These are phyloP conservation scores for Ciconia nigra DNA, from an alignment of 2,797 vertebrate genomes.

Conservation along the genomic window DNA sequence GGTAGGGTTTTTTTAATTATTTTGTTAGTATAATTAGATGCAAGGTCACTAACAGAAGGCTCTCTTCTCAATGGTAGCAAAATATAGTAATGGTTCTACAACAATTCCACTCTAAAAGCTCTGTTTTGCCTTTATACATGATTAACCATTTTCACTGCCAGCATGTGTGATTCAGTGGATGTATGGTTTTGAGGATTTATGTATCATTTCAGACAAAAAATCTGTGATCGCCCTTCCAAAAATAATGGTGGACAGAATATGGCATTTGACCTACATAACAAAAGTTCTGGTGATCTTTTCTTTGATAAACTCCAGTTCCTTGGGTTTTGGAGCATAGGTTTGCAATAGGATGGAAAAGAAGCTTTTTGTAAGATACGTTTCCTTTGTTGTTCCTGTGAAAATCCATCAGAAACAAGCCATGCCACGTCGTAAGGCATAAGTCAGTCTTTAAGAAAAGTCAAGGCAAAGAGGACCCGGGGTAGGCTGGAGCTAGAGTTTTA, in stretches of 20 bases:
- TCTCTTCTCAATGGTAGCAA: background rate
- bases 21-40: background rate
- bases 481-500: background rate
- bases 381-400: background rate
- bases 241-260: background rate
- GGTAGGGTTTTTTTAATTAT: accelerated
- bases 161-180: background rate
- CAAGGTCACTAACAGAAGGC: background rate
- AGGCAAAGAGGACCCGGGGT: accelerated
- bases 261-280: background rate
- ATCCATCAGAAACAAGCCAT: background rate
- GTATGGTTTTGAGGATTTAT: background rate
- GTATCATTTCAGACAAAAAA: background rate
- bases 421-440: background rate
- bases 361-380: background rate
- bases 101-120: background rate
- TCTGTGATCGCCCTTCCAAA: background rate
- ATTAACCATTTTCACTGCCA: background rate
- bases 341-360: background rate
- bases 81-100: background rate
- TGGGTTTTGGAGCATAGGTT: background rate
- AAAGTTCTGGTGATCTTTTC: background rate
- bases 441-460: background rate
- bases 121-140: background rate
- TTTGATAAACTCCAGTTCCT: background rate